A percentile compares a stretch with the other conserved stretches of the same genome.
These are phyloP conservation scores for Macrosteles quadrilineatus DNA, from an alignment of 1,140 invertebrate species.

Conservation along the genomic window DNA sequence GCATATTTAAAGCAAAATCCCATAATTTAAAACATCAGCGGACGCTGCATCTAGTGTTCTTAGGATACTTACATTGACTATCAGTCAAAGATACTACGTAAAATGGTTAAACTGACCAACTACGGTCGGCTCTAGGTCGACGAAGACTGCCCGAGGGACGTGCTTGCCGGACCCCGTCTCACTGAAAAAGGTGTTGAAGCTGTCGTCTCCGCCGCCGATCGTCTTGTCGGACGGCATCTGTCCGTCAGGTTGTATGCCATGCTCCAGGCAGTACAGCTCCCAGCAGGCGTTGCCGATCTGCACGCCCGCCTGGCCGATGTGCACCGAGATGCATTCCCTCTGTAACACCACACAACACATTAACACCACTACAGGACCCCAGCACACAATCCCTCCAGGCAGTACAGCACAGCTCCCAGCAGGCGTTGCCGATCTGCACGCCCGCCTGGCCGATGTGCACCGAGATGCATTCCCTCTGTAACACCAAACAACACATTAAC, in stretches of 20 bases:
- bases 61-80: no score
- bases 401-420: constrained; percentile 88
- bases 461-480: constrained; percentile 81
- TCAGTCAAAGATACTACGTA: no score
- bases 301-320: constrained; percentile 88
- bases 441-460: constrained; percentile 89
- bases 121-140: constrained; percentile 86
- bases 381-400: no score
- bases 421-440: constrained; percentile 86
- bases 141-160: constrained; percentile 81
- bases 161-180: constrained; percentile 87
- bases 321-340: constrained; percentile 86
- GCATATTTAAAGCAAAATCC: no score
- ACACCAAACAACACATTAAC: constrained; percentile 31
- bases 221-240: constrained; percentile 75
- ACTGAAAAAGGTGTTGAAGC: constrained; percentile 88
- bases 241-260: constrained; percentile 88
- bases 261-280: constrained; percentile 89
- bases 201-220: constrained; percentile 72
- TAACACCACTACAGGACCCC: no score
- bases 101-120: constrained; percentile 78
- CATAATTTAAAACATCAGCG: no score
- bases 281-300: constrained; percentile 87
- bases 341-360: no score
- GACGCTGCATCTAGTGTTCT: no score